Percentiles rank a stretch among this genome's conserved stretches.
Conservation (phyloP, 1,140 invertebrate genomes). For the Tachypleus tridentatus region DNA sequence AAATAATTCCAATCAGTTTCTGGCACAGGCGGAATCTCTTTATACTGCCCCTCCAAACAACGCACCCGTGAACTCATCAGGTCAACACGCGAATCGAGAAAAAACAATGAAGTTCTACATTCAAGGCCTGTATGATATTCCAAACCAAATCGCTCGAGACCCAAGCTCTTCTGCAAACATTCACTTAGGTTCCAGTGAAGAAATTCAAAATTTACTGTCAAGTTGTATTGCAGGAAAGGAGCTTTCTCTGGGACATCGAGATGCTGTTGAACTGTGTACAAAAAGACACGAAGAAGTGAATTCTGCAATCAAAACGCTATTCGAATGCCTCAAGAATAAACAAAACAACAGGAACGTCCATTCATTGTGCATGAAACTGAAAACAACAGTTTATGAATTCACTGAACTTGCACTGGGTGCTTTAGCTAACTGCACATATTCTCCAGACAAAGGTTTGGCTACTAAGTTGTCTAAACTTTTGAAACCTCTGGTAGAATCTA, state of each 20-base stretch:
- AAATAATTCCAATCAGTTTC: conserved; percentile 4
- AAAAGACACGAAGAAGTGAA: conserved; percentile 52
- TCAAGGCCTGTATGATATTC: conserved; percentile 36
- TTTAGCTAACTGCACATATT: conserved; percentile 68
- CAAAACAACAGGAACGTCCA: conserved; percentile 57
- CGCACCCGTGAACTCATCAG: conserved; percentile 17
- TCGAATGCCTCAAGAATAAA: conserved; percentile 58
- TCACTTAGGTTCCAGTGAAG: too few species aligned
- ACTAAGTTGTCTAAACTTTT: conserved; percentile 43
- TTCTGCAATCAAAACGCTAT: conserved; percentile 40
- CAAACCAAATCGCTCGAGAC: conserved; percentile 36
- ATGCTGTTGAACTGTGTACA: conserved; percentile 69
- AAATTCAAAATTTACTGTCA: too few species aligned
- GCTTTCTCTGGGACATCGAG: conserved; percentile 65
- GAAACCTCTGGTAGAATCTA: conserved; percentile 61
- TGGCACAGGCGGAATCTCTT: conserved; percentile 19
- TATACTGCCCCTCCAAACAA: conserved; percentile 28
- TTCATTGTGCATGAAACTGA: conserved; percentile 55
- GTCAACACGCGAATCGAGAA: conserved; percentile 11
- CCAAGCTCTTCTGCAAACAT: conserved; percentile 9
- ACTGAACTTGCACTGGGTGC: conserved; percentile 76
- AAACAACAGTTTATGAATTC: conserved; percentile 65
- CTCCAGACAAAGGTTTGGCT: conserved; percentile 57
- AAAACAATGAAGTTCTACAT: conserved; percentile 7
- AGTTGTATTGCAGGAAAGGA: conserved; percentile 32